A percentile compares a stretch with the other conserved stretches of the same genome.
Conservation (phyloP, 2,113 vertebrate genomes). For the Aplodontia rufa region DNA sequence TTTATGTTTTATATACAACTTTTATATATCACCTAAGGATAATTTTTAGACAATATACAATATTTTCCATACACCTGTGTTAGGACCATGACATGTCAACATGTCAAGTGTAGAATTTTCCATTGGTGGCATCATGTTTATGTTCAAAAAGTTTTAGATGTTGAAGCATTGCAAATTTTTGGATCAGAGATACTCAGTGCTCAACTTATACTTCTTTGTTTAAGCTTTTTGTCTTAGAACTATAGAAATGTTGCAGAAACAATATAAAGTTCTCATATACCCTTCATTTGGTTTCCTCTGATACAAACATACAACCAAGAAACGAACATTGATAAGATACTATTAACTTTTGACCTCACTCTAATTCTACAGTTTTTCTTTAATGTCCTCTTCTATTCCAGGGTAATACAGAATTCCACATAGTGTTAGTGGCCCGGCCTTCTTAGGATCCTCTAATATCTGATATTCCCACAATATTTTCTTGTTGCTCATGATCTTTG, state of each 20-base stretch:
- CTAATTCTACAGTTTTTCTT: background rate
- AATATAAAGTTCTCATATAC: background rate
- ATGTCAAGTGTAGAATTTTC: background rate
- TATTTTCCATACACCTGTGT: background rate
- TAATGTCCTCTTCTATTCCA: background rate
- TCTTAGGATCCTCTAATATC: background rate
- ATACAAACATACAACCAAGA: background rate
- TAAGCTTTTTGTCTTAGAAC: background rate
- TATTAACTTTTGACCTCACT: background rate
- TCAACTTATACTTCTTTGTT: background rate
- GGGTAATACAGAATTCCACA: background rate
- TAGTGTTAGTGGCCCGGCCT: background rate
- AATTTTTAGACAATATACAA: background rate
- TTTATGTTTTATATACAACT: background rate
- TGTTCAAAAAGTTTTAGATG: background rate
- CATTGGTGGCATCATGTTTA: background rate
- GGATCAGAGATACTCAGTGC: background rate
- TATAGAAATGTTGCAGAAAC: background rate
- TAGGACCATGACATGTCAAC: background rate
- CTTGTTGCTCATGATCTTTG: background rate
- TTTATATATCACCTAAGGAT: background rate
- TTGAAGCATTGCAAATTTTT: background rate
- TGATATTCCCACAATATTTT: background rate
- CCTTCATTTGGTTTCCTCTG: background rate
- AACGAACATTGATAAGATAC: background rate